A percentile compares a stretch with the other conserved stretches of the same genome.
Conservation (phyloP, 1,140 invertebrate species). For the Brachionus rubens region DNA sequence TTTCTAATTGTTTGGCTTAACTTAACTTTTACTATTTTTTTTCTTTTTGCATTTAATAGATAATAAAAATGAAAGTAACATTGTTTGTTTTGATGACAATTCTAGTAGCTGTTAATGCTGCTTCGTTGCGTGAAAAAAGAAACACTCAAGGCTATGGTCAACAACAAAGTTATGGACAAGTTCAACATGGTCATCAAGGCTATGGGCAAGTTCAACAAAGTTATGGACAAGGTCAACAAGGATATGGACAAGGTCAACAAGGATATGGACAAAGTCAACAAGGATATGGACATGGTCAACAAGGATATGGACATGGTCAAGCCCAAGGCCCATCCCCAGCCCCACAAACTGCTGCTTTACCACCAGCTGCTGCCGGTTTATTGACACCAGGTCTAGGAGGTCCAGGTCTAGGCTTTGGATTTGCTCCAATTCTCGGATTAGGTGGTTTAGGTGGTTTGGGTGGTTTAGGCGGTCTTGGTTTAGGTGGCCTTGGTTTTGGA, state of each 20-base stretch:
- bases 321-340: background rate
- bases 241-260: too few species aligned
- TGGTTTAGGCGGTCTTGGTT: background rate
- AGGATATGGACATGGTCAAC: background rate
- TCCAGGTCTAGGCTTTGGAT: constrained; percentile 28
- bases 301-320: too few species aligned
- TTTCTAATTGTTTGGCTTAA: too few species aligned
- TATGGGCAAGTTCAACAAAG: background rate
- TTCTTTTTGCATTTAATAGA: too few species aligned
- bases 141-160: background rate
- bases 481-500: constrained; percentile 16
- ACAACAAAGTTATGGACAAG: background rate
- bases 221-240: background rate
- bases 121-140: background rate
- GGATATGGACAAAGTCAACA: background rate
- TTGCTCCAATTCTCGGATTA: constrained; percentile 19
- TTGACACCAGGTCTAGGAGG: constrained; percentile 15
- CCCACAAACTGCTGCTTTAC: background rate
- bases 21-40: too few species aligned
- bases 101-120: background rate
- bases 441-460: background rate
- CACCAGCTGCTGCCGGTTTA: background rate
- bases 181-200: background rate
- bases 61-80: constrained; percentile 7
- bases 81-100: background rate